Evolutionary conservation across 1,140 invertebrate genomes (phyloP), one percentile per base, ranked within the genome.

Genomic region (Halictus rubicundus): DNA sequence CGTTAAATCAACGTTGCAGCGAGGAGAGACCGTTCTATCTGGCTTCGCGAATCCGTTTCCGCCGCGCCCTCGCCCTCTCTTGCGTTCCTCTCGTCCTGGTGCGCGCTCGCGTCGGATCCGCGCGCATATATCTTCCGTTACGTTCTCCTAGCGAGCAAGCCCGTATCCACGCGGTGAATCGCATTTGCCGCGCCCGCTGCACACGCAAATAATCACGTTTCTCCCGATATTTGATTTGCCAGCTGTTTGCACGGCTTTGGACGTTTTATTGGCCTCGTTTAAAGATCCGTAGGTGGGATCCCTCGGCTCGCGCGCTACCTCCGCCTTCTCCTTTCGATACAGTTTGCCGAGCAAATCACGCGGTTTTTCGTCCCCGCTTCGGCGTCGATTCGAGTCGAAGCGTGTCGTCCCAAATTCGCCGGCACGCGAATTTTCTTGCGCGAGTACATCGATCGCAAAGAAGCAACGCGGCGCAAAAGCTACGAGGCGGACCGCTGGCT

Each of bases 1-100:
- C 75, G 80, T 86, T 86, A 79, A 86, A 86, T 86, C 84, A 86
- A 85, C 83, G 83, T 71, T 81, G 57, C 78, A 49, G 21, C 69
- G 27, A 52, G 70, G 27, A 52, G 70, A 37, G 70, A 12, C 37
- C 74, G 61, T 64, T 39, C 57, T 61, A 65, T 59, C 52, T 68
- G 57, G 25, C 19, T 16, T n/a, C 27, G 68, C 39, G 25, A 8
- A 8, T 6, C 59, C 68, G 46, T 21, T 71, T 65, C 68, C 59
- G 68, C 27, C 63, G 46, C 49, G 16, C 49, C 49, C 49, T 16
- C 49, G 49, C 3, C 49, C 49, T 16, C 49, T 0, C 49, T 3
- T 1, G 2, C 32, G 32, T 32, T 12, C 42, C 42, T 42, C 42
- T 42, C 8, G 42, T 46, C 42, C 42, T 46, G 9, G 1, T 12